These are phyloP conservation scores for Glyptemys insculpta DNA, from an alignment of 2,797 vertebrate genomes.

Conservation along the genomic window DNA sequence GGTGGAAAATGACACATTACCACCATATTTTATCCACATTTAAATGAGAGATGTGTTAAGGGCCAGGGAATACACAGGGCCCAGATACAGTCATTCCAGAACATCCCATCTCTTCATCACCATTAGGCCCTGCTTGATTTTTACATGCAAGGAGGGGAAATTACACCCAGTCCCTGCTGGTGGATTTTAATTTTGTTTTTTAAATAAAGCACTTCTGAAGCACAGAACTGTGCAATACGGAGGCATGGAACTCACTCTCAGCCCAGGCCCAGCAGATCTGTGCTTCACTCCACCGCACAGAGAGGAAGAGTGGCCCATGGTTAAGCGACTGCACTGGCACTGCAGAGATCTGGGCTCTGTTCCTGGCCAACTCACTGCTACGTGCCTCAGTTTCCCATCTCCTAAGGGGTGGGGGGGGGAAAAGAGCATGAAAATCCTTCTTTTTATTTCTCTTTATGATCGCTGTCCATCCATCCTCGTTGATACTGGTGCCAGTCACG, in stretches of 20 bases:
- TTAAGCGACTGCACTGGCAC: neutral
- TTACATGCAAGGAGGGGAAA: neutral
- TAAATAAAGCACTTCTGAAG: neutral
- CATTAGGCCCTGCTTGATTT: neutral
- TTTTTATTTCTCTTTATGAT: neutral
- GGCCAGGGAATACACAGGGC: neutral
- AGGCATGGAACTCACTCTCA: neutral
- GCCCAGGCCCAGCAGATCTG: neutral
- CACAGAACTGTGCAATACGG: neutral
- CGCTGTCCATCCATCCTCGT: neutral
- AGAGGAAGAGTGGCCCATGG: neutral
- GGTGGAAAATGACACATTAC: neutral
- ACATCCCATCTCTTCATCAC: neutral
- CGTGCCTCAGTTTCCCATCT: neutral
- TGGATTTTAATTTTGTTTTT: neutral
- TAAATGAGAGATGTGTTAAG: neutral
- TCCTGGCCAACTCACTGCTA: fast-evolving
- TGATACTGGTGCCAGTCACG: neutral
- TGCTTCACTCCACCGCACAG: neutral
- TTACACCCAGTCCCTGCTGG: neutral
- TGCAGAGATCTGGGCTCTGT: neutral
- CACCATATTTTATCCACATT: neutral
- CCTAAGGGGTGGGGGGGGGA: neutral
- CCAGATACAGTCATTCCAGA: neutral
- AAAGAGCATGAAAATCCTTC: fast-evolving